A percentile compares a stretch with the other conserved stretches of the same genome.
These are phyloP conservation scores for Thripadectes ignobilis DNA, from an alignment of 2,797 vertebrate species.

Conservation along the genomic window DNA sequence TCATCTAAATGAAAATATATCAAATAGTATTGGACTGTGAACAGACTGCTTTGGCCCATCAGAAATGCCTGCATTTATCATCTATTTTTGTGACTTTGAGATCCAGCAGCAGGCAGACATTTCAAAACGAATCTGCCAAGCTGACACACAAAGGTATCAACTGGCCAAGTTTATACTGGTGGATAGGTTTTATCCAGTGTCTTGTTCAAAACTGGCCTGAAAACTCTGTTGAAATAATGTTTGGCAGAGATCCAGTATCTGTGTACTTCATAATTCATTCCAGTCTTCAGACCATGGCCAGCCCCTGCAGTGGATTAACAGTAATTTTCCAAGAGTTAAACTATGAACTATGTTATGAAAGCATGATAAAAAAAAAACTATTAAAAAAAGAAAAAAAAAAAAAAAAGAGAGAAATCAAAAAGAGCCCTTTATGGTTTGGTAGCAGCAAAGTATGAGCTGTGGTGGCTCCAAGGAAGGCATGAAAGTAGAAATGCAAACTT, in stretches of 20 bases:
- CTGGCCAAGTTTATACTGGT: neutral
- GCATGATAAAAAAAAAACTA: neutral
- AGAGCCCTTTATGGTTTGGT: neutral
- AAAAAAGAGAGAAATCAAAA: neutral
- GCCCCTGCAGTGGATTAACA: neutral
- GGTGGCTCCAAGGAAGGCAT: neutral
- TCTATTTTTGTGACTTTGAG: neutral
- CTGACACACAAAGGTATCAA: neutral
- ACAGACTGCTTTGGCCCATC: neutral
- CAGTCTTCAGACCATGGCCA: neutral
- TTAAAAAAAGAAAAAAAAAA: too few relatives aligned
- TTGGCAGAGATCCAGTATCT: conserved; percentile 10
- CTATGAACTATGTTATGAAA: neutral
- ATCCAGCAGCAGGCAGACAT: neutral
- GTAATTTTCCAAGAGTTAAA: conserved; percentile 28
- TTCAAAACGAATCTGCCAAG: neutral
- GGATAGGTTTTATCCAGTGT: neutral
- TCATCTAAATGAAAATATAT: neutral
- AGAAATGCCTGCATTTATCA: neutral
- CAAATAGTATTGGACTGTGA: neutral
- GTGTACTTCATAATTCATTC: neutral
- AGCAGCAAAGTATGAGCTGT: neutral
- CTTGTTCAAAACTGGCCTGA: neutral
- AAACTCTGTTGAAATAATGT: conserved; percentile 12
- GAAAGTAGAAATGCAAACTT: neutral